phyloP scores from a whole-genome alignment of 2,113 vertebrate species.

The Acrocephalus arundinaceus region DNA sequence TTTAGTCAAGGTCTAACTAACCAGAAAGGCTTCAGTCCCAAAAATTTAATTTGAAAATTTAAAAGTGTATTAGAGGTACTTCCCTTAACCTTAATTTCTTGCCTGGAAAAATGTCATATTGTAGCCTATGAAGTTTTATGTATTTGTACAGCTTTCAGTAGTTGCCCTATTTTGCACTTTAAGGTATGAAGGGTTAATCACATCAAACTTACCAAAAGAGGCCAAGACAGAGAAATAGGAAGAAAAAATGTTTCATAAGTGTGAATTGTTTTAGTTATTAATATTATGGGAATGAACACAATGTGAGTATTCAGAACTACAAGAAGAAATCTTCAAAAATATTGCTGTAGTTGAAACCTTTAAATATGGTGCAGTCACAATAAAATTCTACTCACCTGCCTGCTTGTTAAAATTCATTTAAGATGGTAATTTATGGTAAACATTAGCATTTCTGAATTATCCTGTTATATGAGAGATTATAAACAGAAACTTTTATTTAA shows the following conservation, averaged over 20 bases:
- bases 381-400: neutral
- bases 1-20: neutral
- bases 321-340: neutral
- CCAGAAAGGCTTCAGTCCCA: neutral
- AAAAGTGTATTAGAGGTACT: neutral
- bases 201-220: neutral
- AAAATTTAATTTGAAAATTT: neutral
- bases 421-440: neutral
- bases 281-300: neutral
- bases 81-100: neutral
- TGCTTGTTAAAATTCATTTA: neutral
- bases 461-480: neutral
- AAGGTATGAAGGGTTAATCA: neutral
- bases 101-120: neutral
- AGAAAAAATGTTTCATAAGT: neutral
- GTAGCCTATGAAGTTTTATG: neutral
- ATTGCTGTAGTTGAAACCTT: neutral
- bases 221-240: neutral
- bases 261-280: neutral
- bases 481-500: neutral
- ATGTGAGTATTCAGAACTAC: neutral
- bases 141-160: neutral
- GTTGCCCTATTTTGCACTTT: neutral
- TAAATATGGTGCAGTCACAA: neutral
- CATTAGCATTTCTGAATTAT: neutral